Evolutionary conservation across 2,797 vertebrate genomes (phyloP).

Genomic region (Micrastur ruficollis): DNA sequence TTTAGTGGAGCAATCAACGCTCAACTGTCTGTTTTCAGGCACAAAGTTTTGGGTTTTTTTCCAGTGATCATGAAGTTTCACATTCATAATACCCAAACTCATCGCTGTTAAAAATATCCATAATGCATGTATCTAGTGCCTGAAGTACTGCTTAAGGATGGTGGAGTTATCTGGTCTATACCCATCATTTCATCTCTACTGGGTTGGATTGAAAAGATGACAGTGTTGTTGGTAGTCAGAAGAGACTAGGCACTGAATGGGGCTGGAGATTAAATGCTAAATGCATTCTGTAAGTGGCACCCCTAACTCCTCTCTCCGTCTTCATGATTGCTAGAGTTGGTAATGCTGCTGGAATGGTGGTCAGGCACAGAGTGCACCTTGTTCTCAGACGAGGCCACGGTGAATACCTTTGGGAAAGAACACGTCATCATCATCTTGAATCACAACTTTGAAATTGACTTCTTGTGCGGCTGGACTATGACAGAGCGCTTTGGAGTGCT

Average conservation of each 20-base stretch:
- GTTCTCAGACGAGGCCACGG: constrained; percentile 89
- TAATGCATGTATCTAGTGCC: not conserved
- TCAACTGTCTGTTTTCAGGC: not conserved
- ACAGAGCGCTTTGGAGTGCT: constrained; percentile 93
- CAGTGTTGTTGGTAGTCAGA: not conserved
- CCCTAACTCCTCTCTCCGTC: not conserved
- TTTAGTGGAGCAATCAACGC: not conserved
- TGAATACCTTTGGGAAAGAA: constrained; percentile 90
- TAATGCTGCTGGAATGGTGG: constrained; percentile 99
- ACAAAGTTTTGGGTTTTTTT: not conserved
- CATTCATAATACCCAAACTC: not conserved
- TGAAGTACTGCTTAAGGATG: not conserved
- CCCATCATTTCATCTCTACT: not conserved
- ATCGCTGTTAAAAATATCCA: not conserved
- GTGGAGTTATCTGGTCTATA: not conserved
- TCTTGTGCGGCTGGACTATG: constrained; percentile 98
- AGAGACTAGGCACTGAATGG: not conserved
- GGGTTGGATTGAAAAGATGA: not conserved
- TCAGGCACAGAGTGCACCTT: constrained; percentile 94
- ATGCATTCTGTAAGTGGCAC: not conserved
- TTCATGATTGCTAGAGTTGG: constrained; percentile 82
- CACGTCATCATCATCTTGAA: constrained; percentile 97
- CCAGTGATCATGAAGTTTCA: not conserved
- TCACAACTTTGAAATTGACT: constrained; percentile 99
- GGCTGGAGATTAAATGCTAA: not conserved